Evolutionary conservation across 2,888 invertebrate species (phyloP).

Genomic region (Dione juno): DNA sequence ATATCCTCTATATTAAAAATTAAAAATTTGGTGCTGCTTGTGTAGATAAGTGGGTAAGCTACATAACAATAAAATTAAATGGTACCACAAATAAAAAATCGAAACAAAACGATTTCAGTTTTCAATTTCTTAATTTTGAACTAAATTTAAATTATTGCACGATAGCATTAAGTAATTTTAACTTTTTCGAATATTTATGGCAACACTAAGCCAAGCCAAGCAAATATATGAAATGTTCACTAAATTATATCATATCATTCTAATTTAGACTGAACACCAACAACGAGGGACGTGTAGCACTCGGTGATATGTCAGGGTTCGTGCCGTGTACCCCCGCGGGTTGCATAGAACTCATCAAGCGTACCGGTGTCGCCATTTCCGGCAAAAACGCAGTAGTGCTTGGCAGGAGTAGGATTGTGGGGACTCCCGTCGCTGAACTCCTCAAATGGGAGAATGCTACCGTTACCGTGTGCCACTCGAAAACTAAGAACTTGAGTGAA

Average conservation of each 20-base stretch:
- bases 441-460: slow-evolving; percentile 98
- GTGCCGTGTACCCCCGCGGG: slow-evolving; percentile 98
- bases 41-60: no score
- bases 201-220: no score
- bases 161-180: no score
- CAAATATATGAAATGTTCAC: neutral
- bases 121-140: no score
- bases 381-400: slow-evolving; percentile 96
- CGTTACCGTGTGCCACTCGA: slow-evolving; percentile 98
- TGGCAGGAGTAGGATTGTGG: slow-evolving; percentile 98
- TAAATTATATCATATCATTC: neutral
- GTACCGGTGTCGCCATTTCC: slow-evolving; percentile 88
- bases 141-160: no score
- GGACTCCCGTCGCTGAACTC: slow-evolving; percentile 96
- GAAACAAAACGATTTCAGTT: no score
- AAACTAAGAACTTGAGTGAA: slow-evolving; percentile 91
- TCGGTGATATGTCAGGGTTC: slow-evolving; percentile 95
- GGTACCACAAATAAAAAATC: no score
- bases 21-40: no score
- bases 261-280: slow-evolving; percentile 89
- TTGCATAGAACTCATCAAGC: slow-evolving; percentile 94
- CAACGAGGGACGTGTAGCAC: slow-evolving; percentile 96
- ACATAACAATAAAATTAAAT: no score
- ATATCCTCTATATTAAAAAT: no score
- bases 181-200: no score